Conservation (phyloP, 1,140 invertebrate species). For the Ceratina japonica region DNA sequence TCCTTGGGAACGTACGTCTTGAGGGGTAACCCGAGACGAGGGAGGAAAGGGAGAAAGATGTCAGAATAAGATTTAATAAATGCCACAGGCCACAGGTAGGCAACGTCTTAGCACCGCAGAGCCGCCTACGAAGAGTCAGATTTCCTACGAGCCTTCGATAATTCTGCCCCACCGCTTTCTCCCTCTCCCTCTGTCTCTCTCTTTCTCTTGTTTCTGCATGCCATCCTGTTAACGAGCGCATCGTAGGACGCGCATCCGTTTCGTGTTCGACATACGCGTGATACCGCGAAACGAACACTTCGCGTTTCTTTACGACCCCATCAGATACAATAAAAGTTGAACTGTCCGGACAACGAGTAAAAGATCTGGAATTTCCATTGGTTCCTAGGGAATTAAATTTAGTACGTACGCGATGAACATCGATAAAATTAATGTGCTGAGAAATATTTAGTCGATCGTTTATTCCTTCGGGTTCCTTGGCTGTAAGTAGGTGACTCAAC, state of each 20-base stretch:
- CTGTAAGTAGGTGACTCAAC: no score
- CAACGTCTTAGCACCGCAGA: slow-evolving; percentile 68
- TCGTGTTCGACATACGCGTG: slow-evolving; percentile 18
- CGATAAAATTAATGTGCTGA: no score
- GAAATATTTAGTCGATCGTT: no score
- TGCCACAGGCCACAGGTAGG: slow-evolving; percentile 58
- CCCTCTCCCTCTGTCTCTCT: background rate
- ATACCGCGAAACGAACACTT: background rate
- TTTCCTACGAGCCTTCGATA: slow-evolving; percentile 59
- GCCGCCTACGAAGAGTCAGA: slow-evolving; percentile 65
- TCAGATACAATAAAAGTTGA: no score
- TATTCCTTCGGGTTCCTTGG: no score
- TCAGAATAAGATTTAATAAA: slow-evolving; percentile 72
- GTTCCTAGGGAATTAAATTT: no score
- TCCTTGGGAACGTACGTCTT: slow-evolving; percentile 35
- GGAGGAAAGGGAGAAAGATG: slow-evolving; percentile 55
- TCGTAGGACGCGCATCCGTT: slow-evolving; percentile 49
- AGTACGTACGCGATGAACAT: no score
- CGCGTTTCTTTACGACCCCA: no score
- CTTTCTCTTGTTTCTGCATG: background rate
- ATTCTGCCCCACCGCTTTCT: slow-evolving; percentile 29
- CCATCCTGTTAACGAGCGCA: slow-evolving; percentile 50
- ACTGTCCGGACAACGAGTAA: no score
- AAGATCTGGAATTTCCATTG: no score
- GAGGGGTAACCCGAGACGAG: slow-evolving; percentile 61